These are phyloP conservation scores for Megaceryle torquata DNA, from an alignment of 2,113 vertebrate genomes.

Conservation along the genomic window DNA sequence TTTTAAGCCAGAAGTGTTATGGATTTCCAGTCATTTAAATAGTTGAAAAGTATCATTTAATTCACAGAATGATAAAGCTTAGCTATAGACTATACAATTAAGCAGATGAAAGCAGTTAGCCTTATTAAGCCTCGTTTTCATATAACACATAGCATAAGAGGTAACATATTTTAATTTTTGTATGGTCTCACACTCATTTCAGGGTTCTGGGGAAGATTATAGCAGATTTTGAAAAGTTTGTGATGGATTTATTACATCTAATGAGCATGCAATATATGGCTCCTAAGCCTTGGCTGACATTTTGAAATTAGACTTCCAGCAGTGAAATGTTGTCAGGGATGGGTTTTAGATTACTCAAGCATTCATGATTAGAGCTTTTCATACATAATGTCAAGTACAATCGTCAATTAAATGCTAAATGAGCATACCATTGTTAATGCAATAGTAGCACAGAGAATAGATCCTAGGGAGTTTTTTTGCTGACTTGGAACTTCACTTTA, in stretches of 20 bases:
- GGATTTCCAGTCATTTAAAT: background rate
- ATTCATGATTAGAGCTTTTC: slow-evolving; percentile 59
- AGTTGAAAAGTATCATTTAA: background rate
- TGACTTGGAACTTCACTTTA: background rate
- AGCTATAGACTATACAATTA: background rate
- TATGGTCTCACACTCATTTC: background rate
- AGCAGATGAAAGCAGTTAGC: slow-evolving; percentile 13
- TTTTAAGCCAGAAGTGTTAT: background rate
- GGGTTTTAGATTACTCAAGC: slow-evolving; percentile 59
- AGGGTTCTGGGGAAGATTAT: background rate
- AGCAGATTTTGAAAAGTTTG: background rate
- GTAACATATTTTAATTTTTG: background rate
- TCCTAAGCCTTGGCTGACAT: slow-evolving; percentile 56
- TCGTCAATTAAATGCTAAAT: slow-evolving; percentile 59
- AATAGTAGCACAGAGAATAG: background rate
- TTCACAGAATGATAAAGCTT: slow-evolving; percentile 7
- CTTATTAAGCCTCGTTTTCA: slow-evolving; percentile 29
- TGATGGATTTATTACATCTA: slow-evolving; percentile 44
- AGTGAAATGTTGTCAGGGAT: slow-evolving; percentile 66
- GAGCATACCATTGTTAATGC: slow-evolving; percentile 6
- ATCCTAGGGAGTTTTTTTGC: slow-evolving; percentile 3
- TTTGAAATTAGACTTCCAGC: slow-evolving; percentile 69
- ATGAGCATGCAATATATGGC: slow-evolving; percentile 16
- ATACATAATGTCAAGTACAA: slow-evolving; percentile 58
- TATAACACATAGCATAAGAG: background rate